Conservation (phyloP, 2,113 vertebrate species). For the Eulemur rufifrons region DNA sequence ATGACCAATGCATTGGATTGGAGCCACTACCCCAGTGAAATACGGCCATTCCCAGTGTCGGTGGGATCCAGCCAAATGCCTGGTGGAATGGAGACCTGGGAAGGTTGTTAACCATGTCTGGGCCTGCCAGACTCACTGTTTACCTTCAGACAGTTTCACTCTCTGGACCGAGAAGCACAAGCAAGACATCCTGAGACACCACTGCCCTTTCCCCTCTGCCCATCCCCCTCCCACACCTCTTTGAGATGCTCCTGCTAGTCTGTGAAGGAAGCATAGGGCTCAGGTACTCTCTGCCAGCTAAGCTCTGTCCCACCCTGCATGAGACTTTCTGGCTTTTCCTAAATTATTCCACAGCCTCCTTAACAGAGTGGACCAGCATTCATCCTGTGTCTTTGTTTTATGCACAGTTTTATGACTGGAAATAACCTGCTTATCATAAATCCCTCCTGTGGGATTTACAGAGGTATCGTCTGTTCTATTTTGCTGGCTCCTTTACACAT, state of each 20-base stretch:
- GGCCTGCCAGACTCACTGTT: background rate
- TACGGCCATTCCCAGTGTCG: background rate
- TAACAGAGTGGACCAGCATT: background rate
- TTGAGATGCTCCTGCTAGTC: background rate
- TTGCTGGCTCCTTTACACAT: slow-evolving; percentile 26
- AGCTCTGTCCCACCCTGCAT: accelerated
- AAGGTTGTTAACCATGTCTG: background rate
- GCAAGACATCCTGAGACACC: background rate
- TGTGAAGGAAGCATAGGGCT: background rate
- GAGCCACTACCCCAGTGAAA: background rate
- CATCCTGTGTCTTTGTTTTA: background rate
- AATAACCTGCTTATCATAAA: slow-evolving; percentile 55
- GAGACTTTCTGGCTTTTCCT: background rate
- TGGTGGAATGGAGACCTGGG: background rate
- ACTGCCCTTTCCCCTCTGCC: no score
- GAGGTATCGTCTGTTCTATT: background rate
- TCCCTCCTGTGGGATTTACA: slow-evolving; percentile 51
- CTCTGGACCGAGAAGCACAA: background rate
- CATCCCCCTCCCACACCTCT: background rate
- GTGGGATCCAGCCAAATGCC: background rate
- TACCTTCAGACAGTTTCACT: background rate
- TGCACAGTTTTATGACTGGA: slow-evolving; percentile 52
- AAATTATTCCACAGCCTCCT: background rate
- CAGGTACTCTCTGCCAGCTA: background rate
- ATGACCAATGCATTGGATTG: background rate